Percentiles rank a stretch among this genome's conserved stretches.
phyloP scores from a whole-genome alignment of 2,888 invertebrate genomes.

The Amiota minor region DNA sequence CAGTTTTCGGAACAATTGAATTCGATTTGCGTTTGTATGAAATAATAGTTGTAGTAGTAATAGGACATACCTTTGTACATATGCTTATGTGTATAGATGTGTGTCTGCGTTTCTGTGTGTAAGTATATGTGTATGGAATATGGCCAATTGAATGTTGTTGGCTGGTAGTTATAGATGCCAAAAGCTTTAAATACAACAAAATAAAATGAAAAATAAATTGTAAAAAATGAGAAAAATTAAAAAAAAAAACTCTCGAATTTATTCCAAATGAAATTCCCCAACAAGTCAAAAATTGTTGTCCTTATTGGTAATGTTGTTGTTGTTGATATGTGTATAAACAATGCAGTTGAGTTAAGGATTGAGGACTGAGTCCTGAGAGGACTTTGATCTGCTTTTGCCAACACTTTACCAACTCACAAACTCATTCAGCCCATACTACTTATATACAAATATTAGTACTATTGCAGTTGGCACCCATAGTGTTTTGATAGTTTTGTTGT shows the following conservation, averaged over 20 bases:
- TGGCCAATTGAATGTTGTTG: conserved; percentile 26
- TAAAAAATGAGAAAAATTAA: background rate
- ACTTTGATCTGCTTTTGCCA: too few relatives aligned
- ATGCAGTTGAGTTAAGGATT: background rate
- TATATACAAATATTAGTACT: too few relatives aligned
- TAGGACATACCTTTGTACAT: background rate
- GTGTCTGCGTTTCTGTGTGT: background rate
- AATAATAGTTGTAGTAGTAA: conserved; percentile 25
- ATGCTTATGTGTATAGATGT: background rate
- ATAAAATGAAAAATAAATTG: conserved; percentile 3
- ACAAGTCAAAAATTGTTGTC: conserved; percentile 31
- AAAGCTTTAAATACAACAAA: conserved; percentile 63
- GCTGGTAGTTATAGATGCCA: conserved; percentile 47
- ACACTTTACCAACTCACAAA: too few relatives aligned
- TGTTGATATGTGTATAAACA: background rate
- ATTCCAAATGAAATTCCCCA: conserved; percentile 55
- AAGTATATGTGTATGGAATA: background rate
- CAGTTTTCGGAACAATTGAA: conserved; percentile 62
- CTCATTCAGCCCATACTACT: too few relatives aligned
- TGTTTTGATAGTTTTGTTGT: conserved; percentile 26
- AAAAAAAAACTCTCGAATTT: background rate
- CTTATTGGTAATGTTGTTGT: conserved; percentile 22
- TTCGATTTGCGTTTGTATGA: conserved; percentile 56
- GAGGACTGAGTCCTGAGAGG: too few relatives aligned
- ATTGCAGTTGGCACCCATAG: too few relatives aligned